phyloP scores from a whole-genome alignment of 2,797 vertebrate species.

The Falco concolor region DNA sequence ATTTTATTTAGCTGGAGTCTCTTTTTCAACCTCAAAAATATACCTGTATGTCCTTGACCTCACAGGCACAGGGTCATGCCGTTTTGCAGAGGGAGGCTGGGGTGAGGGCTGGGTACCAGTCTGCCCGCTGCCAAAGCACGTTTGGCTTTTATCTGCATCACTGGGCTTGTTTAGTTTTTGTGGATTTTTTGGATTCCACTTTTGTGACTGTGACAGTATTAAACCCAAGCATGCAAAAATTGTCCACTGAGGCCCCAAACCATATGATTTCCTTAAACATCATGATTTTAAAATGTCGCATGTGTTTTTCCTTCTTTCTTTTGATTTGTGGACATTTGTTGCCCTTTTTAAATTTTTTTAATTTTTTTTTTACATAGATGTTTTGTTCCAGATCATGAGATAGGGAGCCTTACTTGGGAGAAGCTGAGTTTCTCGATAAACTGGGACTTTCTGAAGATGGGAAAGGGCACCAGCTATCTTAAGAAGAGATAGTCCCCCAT shows the following conservation, averaged over 20 bases:
- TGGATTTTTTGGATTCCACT: background rate
- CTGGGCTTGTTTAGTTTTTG: background rate
- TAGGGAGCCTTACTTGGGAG: background rate
- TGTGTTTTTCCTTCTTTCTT: background rate
- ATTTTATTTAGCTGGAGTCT: background rate
- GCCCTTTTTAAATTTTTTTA: too few species aligned
- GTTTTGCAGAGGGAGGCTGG: background rate
- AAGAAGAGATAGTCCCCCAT: background rate
- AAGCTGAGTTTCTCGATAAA: background rate
- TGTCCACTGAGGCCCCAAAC: background rate
- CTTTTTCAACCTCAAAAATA: background rate
- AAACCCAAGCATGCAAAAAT: background rate
- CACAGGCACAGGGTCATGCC: background rate
- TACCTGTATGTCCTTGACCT: background rate
- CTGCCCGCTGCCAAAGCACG: background rate
- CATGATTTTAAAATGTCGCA: rapidly evolving
- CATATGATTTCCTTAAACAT: background rate
- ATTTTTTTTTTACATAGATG: background rate
- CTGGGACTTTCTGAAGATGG: background rate
- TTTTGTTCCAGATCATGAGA: background rate
- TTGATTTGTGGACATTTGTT: background rate
- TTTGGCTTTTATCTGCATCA: background rate
- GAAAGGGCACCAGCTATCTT: background rate
- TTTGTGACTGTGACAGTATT: background rate
- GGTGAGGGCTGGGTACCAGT: background rate